These are phyloP conservation scores for Mirza zaza DNA, from an alignment of 2,113 vertebrate genomes.

Conservation along the genomic window DNA sequence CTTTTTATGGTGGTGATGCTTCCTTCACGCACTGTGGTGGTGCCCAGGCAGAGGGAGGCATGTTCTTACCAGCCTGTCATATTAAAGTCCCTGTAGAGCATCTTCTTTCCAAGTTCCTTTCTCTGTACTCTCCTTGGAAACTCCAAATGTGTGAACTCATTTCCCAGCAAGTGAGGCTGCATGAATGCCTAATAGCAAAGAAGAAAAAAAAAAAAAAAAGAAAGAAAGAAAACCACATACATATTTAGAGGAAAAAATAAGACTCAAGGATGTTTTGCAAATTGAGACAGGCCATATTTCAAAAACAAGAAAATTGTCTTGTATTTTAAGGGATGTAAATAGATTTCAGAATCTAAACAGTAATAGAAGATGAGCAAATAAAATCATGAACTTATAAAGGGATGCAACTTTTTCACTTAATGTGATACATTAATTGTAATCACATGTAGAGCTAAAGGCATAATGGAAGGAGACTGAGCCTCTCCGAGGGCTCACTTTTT, in stretches of 20 bases:
- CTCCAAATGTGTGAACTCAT: slow-evolving; percentile 99
- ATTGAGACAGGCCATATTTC: slow-evolving; percentile 45
- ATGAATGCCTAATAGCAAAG: slow-evolving; percentile 91
- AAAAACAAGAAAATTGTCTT: slow-evolving; percentile 27
- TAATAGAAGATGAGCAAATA: not conserved
- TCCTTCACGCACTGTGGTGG: not conserved
- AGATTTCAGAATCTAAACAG: slow-evolving; percentile 20
- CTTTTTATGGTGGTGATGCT: not conserved
- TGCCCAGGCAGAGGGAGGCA: not conserved
- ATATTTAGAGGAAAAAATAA: slow-evolving; percentile 58
- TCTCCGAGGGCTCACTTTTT: not conserved
- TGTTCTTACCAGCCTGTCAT: slow-evolving; percentile 96
- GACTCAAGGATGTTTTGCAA: slow-evolving; percentile 22
- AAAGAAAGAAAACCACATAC: not conserved
- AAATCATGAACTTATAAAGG: not conserved
- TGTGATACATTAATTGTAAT: not conserved
- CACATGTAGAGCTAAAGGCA: not conserved
- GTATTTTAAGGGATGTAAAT: not conserved
- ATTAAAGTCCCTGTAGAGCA: slow-evolving; percentile 98
- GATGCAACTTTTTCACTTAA: not conserved
- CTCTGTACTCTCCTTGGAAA: slow-evolving; percentile 97
- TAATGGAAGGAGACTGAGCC: not conserved
- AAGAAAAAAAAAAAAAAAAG: not conserved
- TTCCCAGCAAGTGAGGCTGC: slow-evolving; percentile 97
- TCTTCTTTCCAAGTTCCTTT: slow-evolving; percentile 97